Evolutionary conservation across 2,113 vertebrate genomes (phyloP).

Genomic region (Tragulus kanchil): DNA sequence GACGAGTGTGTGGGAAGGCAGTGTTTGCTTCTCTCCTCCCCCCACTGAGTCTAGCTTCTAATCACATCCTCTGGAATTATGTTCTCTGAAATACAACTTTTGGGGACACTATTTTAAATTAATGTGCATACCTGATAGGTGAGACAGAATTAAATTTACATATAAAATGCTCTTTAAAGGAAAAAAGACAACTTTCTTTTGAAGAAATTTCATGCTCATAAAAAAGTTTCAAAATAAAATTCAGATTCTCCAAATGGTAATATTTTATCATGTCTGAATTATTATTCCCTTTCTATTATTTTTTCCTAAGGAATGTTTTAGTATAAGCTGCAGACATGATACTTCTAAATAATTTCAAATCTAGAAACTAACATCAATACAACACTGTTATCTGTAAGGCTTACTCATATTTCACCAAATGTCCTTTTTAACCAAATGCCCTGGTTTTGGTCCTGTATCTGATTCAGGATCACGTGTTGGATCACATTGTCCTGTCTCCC

Average conservation of each 20-base stretch:
- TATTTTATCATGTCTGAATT: not conserved
- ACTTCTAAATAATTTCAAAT: not conserved
- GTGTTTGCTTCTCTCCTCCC: not conserved
- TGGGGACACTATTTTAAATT: not conserved
- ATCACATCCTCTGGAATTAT: not conserved
- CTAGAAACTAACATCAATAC: not conserved
- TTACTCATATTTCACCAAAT: not conserved
- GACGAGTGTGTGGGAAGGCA: not conserved
- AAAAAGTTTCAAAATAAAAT: constrained; percentile 22
- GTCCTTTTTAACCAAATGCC: not conserved
- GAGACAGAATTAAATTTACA: not conserved
- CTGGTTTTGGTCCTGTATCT: not conserved
- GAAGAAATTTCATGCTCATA: constrained; percentile 25
- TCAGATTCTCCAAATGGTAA: not conserved
- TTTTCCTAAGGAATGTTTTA: constrained; percentile 27
- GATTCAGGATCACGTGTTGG: not conserved
- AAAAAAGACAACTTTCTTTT: not conserved
- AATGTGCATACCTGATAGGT: not conserved
- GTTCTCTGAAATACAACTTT: constrained; percentile 3
- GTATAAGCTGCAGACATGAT: not conserved
- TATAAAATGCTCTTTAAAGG: not conserved
- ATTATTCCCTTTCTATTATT: not conserved
- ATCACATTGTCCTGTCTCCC: not conserved
- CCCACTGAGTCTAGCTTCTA: not conserved
- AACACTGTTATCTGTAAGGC: not conserved